phyloP scores from a whole-genome alignment of 2,797 vertebrate species.

The Brachyrhaphis roseni region DNA sequence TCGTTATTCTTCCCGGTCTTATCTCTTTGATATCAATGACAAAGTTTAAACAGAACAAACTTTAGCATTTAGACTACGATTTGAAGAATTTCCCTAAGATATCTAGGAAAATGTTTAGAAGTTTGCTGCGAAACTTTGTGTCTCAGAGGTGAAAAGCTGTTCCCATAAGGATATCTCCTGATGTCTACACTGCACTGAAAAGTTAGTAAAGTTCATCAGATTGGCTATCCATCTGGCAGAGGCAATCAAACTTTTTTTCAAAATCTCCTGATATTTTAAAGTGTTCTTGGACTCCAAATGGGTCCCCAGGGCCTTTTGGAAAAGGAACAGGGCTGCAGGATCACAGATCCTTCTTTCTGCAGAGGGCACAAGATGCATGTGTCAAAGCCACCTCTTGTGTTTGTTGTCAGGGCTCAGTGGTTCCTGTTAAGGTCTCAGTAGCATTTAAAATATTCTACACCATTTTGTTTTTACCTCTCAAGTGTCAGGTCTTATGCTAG shows the following conservation, averaged over 20 bases:
- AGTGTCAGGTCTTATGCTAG: not conserved
- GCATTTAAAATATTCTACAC: not conserved
- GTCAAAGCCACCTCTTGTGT: not conserved
- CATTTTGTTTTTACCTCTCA: not conserved
- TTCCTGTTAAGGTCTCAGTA: not conserved
- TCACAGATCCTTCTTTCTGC: not conserved
- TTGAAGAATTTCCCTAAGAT: not conserved
- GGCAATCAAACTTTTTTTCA: not conserved
- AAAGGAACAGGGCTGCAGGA: not conserved
- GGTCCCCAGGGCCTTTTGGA: no score
- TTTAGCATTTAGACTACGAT: not conserved
- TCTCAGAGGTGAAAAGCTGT: not conserved
- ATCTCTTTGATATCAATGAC: not conserved
- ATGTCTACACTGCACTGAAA: not conserved
- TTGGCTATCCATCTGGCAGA: not conserved
- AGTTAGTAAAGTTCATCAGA: not conserved
- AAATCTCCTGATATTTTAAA: conserved; percentile 1
- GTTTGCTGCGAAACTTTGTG: no score
- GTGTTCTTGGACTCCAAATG: not conserved
- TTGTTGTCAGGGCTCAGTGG: not conserved
- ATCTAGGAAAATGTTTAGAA: not conserved
- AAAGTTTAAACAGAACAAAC: not conserved
- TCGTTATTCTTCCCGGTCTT: not conserved
- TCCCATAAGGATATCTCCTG: not conserved
- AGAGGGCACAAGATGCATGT: not conserved